Evolutionary conservation across 2,113 vertebrate species (phyloP), one percentile per base, ranked within the genome.

Genomic region (Acrocephalus kingi): DNA sequence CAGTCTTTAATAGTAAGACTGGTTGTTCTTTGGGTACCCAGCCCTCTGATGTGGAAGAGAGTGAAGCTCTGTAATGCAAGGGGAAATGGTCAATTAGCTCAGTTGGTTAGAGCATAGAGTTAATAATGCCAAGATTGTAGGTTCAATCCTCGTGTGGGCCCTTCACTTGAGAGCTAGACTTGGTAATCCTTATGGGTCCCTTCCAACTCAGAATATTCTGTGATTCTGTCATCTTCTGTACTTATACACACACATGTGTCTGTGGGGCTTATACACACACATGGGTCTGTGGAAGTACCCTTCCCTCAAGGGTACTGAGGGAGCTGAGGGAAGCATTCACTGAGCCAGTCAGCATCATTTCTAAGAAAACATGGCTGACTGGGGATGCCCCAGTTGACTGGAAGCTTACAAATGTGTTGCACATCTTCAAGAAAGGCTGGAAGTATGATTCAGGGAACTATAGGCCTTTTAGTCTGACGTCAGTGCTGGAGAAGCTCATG

Each of bases 51-150:
- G 31, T 58, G 37, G 33, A 74, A 51, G 45, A 58, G 43, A 66
- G 58, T 13, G 21, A 58, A 73, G 8, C 27, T 51, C 12, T 51
- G 14, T 51, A 80, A 43, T 27, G 21, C 43, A 37, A 23, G 18
- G 43, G 58, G 3, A 52, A 77, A 37, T 22, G 25, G 9, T 35
- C 22, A 52, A 7, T 59, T 22, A 45, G 4, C 37, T 51, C 45
- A 31, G 7, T 4, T 39, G 37, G 18, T 77, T 46, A 37, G 5
- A 61, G 22, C 14, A 33, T 33, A 46, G 6, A 39, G 15, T 12
- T 87, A 28, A 33, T 52, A 37, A 46, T 0, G 0, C 27, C 18
- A 7, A 5, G 28, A 6, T 7, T 37, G 18, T 46, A 27, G 6
- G 2, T 33, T 69, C 28, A 54, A 9, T 54, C 18, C 33, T 76